Percentiles rank a stretch among this genome's conserved stretches.
Conservation (phyloP, 2,797 vertebrate genomes). For the Brachyalestes nurse region DNA sequence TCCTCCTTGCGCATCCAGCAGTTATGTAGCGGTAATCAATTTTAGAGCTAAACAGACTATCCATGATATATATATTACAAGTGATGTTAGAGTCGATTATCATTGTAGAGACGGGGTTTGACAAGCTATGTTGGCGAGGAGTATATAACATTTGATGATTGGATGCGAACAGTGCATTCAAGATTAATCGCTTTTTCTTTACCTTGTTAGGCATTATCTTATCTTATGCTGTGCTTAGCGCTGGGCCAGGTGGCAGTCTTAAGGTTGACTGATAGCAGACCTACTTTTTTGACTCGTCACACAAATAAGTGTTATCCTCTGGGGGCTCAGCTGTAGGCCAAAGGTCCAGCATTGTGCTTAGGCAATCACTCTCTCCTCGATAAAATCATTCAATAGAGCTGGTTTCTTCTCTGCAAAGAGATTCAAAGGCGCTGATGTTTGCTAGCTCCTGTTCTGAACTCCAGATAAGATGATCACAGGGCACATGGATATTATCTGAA, state of each 20-base stretch:
- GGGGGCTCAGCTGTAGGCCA: slow-evolving; percentile 36
- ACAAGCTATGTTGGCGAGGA: too few relatives aligned
- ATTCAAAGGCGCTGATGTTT: slow-evolving; percentile 48
- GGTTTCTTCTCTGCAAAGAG: neutral
- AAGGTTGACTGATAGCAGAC: slow-evolving; percentile 72
- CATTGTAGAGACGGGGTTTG: neutral
- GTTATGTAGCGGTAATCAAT: slow-evolving; percentile 5
- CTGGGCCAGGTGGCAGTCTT: slow-evolving; percentile 66
- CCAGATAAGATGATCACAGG: slow-evolving; percentile 53
- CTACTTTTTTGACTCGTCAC: slow-evolving; percentile 56
- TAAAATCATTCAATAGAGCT: slow-evolving; percentile 38
- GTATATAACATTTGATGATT: neutral
- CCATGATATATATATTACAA: neutral
- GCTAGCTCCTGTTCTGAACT: slow-evolving; percentile 19
- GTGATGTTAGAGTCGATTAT: neutral
- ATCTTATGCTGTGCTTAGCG: slow-evolving; percentile 64
- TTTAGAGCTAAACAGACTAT: neutral
- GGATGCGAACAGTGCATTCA: slow-evolving; percentile 4
- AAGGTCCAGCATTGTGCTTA: slow-evolving; percentile 61
- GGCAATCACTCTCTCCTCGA: slow-evolving; percentile 51
- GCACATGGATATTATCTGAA: slow-evolving; percentile 49
- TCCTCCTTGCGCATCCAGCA: slow-evolving; percentile 25
- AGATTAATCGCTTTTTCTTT: neutral
- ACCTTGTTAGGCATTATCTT: slow-evolving; percentile 64
- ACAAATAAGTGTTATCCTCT: slow-evolving; percentile 45